Evolutionary conservation across 2,888 invertebrate genomes (phyloP).

Genomic region (Rhagium mordax): DNA sequence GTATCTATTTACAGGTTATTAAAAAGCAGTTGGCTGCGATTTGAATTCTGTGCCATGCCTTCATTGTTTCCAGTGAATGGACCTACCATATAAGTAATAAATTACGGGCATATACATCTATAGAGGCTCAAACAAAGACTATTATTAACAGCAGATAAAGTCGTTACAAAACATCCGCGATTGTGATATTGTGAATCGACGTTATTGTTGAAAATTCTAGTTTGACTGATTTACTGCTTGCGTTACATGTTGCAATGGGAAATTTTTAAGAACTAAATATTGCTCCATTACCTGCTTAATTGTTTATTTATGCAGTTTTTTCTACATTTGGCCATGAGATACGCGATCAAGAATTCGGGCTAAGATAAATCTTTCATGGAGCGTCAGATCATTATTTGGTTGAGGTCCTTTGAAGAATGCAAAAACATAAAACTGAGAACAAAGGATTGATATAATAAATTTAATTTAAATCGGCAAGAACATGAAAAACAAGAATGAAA

Average conservation of each 20-base stretch:
- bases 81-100: constrained; percentile 56
- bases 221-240: constrained; percentile 2
- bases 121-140: constrained; percentile 49
- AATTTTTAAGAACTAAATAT: background rate
- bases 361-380: background rate
- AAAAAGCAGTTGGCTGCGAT: constrained; percentile 63
- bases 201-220: constrained; percentile 26
- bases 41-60: constrained; percentile 59
- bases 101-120: constrained; percentile 46
- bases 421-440: background rate
- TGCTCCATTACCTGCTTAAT: background rate
- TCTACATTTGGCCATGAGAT: background rate
- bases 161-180: constrained; percentile 35
- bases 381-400: background rate
- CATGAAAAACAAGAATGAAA: too few relatives aligned
- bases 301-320: background rate
- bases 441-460: background rate
- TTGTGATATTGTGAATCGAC: constrained; percentile 42
- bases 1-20: constrained; percentile 62
- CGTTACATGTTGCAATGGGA: background rate
- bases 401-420: background rate
- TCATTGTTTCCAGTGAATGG: constrained; percentile 64
- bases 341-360: background rate
- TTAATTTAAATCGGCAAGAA: too few relatives aligned
- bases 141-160: constrained; percentile 39